Percentiles rank a stretch among this genome's conserved stretches.
These are phyloP conservation scores for Galagoides demidoff DNA, from an alignment of 2,797 vertebrate genomes.

Conservation along the genomic window DNA sequence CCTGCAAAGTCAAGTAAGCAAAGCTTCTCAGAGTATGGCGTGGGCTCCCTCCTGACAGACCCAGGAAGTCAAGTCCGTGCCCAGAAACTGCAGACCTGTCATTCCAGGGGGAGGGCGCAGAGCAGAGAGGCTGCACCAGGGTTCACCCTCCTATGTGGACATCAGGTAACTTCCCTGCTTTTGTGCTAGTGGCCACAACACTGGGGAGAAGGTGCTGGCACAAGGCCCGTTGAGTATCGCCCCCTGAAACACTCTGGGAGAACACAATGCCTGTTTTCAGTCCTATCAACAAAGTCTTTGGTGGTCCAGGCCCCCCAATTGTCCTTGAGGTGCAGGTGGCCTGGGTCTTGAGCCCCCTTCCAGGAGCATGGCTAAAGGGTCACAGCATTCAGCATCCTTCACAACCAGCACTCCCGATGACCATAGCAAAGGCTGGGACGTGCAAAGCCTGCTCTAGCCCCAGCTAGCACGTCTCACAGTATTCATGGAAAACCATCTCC, in stretches of 20 bases:
- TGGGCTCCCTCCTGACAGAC: not conserved
- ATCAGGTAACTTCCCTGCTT: not conserved
- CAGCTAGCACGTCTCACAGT: no score
- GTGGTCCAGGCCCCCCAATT: no score
- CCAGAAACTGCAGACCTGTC: not conserved
- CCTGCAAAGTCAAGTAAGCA: not conserved
- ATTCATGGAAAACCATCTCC: not conserved
- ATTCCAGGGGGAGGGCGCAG: not conserved
- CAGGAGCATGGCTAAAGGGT: fast-evolving
- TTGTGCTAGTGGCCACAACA: not conserved
- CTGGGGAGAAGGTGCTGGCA: fast-evolving
- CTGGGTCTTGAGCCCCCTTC: no score
- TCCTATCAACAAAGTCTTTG: not conserved
- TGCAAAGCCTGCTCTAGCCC: not conserved
- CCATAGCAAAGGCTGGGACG: not conserved
- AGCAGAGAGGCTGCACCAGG: not conserved
- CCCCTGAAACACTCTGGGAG: not conserved
- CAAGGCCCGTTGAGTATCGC: fast-evolving
- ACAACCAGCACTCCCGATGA: fast-evolving
- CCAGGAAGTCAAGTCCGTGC: not conserved
- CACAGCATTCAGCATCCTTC: not conserved
- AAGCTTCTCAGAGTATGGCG: fast-evolving
- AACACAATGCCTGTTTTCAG: fast-evolving
- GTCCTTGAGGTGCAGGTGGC: not conserved
- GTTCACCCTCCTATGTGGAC: not conserved